phyloP scores from a whole-genome alignment of 2,797 vertebrate species.

The Danio jaintianensis region DNA sequence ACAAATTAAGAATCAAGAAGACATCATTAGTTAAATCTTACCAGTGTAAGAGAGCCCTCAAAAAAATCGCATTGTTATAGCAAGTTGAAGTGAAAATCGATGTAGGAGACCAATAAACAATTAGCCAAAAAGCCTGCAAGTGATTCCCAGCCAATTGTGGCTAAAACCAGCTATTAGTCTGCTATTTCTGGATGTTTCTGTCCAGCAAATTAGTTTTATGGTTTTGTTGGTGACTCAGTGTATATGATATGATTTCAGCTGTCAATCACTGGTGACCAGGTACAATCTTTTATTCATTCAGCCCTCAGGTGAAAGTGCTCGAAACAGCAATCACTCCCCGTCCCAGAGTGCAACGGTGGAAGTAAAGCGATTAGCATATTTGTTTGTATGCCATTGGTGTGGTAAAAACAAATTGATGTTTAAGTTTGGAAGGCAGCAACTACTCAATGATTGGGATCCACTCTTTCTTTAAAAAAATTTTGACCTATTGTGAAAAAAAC shows the following conservation, averaged over 20 bases:
- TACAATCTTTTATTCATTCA: slow-evolving; percentile 35
- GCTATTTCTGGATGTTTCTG: neutral
- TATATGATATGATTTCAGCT: slow-evolving; percentile 22
- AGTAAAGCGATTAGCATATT: slow-evolving; percentile 1
- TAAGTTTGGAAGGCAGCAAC: neutral
- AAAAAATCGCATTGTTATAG: neutral
- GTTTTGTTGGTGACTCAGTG: neutral
- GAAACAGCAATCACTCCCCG: neutral
- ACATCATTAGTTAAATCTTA: neutral
- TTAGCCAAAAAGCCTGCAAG: slow-evolving; percentile 22
- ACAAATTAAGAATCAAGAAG: neutral
- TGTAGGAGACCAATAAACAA: slow-evolving; percentile 18
- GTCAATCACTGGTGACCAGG: slow-evolving; percentile 17
- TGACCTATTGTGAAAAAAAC: too few relatives aligned
- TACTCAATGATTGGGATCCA: neutral
- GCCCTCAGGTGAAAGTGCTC: slow-evolving; percentile 18
- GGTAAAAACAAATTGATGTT: neutral
- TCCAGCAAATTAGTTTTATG: neutral
- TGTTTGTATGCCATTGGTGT: slow-evolving; percentile 2
- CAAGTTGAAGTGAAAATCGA: slow-evolving; percentile 11
- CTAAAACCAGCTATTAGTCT: neutral
- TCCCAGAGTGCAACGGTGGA: neutral
- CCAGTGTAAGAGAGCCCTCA: neutral
- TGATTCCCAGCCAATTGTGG: neutral
- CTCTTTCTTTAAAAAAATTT: neutral